Percentiles rank a stretch among this genome's conserved stretches.
These are phyloP conservation scores for Myotis davidii DNA, from an alignment of 2,113 vertebrate species.

Conservation along the genomic window DNA sequence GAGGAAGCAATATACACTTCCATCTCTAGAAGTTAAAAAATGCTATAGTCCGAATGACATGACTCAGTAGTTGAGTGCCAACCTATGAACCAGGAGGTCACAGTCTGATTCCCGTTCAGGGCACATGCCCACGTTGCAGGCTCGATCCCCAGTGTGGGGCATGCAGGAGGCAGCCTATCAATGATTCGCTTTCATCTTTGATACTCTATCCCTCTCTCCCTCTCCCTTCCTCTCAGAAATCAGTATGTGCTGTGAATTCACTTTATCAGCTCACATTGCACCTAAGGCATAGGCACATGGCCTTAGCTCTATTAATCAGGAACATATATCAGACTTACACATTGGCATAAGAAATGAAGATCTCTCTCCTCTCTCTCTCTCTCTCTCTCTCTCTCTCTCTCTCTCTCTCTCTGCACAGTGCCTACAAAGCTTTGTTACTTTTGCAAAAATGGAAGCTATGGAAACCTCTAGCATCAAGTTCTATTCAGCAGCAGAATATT, in stretches of 20 bases:
- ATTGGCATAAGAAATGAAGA: neutral
- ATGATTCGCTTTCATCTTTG: too few species aligned
- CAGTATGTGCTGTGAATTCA: neutral
- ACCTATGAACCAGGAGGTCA: too few species aligned
- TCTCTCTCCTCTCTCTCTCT: too few species aligned
- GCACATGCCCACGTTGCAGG: too few species aligned
- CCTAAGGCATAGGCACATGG: neutral
- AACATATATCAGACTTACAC: neutral
- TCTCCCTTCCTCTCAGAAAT: too few species aligned
- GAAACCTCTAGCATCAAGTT: neutral
- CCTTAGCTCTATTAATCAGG: neutral
- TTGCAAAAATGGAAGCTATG: neutral
- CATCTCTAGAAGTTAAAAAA: neutral
- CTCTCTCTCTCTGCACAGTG: neutral
- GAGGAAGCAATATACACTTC: neutral
- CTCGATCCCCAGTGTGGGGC: too few species aligned
- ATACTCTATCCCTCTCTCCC: too few species aligned
- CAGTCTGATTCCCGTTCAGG: too few species aligned
- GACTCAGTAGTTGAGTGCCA: too few species aligned
- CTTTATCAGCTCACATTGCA: neutral
- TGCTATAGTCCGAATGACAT: too few species aligned
- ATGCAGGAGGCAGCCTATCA: too few species aligned
- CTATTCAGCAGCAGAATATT: neutral
- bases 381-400: too few species aligned
- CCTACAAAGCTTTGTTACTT: neutral